These are phyloP conservation scores for Formicarius rufipectus DNA, from an alignment of 2,113 vertebrate genomes.

Conservation along the genomic window DNA sequence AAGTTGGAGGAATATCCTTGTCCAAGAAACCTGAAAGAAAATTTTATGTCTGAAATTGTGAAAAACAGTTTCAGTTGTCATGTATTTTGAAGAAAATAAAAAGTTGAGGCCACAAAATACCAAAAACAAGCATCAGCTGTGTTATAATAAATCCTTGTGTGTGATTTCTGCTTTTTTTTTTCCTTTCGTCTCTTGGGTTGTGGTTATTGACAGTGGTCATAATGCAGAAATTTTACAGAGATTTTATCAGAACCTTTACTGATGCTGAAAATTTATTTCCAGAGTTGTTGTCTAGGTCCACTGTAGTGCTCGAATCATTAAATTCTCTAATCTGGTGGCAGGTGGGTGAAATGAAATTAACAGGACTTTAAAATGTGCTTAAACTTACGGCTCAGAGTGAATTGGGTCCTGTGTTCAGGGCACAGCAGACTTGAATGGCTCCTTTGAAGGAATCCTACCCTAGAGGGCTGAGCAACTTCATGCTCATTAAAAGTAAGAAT, in stretches of 20 bases:
- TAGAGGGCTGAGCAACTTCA: not conserved
- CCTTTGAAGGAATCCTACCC: conserved; percentile 13
- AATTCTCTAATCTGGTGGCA: not conserved
- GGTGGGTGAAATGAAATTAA: not conserved
- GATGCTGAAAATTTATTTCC: not conserved
- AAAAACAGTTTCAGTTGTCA: conserved; percentile 8
- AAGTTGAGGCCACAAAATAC: not conserved
- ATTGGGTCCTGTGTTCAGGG: not conserved
- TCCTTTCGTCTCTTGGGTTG: not conserved
- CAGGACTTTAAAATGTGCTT: not conserved
- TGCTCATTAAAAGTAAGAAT: conserved; percentile 24
- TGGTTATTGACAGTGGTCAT: not conserved
- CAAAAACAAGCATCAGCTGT: not conserved
- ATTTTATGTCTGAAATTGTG: not conserved
- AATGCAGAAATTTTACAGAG: not conserved
- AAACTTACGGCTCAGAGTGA: not conserved
- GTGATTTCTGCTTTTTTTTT: not conserved
- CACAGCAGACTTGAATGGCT: not conserved
- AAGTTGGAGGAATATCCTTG: not conserved
- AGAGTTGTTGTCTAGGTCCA: not conserved
- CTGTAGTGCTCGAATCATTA: not conserved
- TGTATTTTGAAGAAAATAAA: conserved; percentile 5
- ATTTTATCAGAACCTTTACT: not conserved
- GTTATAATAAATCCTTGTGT: not conserved
- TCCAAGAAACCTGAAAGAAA: not conserved